Evolutionary conservation across 30 jellyfish, hydroid and myxozoan species (phyloP).

Genomic region (Pelagia noctiluca): DNA sequence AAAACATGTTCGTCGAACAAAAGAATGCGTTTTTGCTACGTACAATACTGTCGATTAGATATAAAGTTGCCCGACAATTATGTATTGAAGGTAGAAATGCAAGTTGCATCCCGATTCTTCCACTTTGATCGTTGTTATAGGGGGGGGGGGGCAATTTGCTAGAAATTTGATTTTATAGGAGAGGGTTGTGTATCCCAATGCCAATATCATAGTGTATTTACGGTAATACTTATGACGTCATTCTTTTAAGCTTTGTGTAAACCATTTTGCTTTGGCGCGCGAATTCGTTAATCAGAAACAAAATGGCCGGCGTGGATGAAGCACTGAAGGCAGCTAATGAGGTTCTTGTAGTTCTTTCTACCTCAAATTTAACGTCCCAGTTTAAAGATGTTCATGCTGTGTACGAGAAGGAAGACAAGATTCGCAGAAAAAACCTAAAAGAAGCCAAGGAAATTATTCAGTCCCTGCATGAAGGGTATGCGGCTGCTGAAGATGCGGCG

Average conservation of each 20-base stretch:
- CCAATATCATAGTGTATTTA: too few species aligned
- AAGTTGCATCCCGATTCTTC: too few species aligned
- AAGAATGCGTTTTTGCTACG: too few species aligned
- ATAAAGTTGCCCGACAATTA: too few species aligned
- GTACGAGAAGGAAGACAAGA: neutral
- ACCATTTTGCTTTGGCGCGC: neutral
- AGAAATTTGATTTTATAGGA: conserved; percentile 20
- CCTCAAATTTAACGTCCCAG: neutral
- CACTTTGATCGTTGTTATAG: too few species aligned
- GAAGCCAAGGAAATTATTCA: neutral
- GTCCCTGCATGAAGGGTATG: neutral
- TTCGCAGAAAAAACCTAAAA: neutral
- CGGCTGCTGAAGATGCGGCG: neutral
- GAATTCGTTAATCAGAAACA: neutral
- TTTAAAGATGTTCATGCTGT: neutral
- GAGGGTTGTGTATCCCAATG: too few species aligned
- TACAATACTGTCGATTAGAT: too few species aligned
- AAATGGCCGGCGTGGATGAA: neutral
- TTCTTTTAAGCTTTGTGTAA: neutral
- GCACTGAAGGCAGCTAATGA: neutral
- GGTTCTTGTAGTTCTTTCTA: neutral
- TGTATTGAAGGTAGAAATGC: too few species aligned
- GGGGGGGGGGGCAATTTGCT: too few species aligned
- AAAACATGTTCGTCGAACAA: too few species aligned
- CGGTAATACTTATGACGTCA: too few species aligned